Percentiles rank a stretch among this genome's conserved stretches.
phyloP scores from a whole-genome alignment of 2,797 vertebrate genomes.

The Caiman crocodilus region DNA sequence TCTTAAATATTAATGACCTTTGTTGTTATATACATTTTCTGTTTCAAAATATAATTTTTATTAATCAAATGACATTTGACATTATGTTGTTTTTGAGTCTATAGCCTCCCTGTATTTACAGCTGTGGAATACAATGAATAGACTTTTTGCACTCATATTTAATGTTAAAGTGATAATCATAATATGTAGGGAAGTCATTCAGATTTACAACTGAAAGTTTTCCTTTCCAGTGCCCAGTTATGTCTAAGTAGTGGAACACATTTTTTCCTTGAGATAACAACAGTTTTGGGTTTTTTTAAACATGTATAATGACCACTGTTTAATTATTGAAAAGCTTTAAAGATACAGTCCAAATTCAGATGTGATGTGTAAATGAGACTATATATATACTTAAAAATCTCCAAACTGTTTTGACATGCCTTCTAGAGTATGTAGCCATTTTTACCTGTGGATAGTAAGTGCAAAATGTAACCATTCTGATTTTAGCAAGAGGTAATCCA shows the following conservation, averaged over 20 bases:
- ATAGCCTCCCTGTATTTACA: not conserved
- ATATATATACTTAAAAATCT: not conserved
- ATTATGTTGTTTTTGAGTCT: slow-evolving; percentile 3
- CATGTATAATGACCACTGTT: not conserved
- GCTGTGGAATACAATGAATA: not conserved
- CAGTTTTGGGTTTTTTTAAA: not conserved
- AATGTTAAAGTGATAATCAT: not conserved
- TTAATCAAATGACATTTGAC: slow-evolving; percentile 19
- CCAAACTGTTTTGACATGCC: not conserved
- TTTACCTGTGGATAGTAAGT: not conserved
- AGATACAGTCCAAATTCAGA: not conserved
- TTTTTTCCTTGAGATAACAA: not conserved
- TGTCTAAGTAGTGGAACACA: fast-evolving
- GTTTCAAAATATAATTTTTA: not conserved
- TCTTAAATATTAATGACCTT: not conserved
- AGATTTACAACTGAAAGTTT: not conserved
- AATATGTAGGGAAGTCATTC: not conserved
- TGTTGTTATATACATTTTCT: not conserved
- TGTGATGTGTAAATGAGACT: not conserved
- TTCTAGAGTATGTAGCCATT: not conserved
- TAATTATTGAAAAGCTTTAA: not conserved
- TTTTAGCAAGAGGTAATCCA: not conserved
- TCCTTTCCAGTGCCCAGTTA: not conserved
- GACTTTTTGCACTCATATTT: not conserved
- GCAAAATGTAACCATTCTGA: not conserved